phyloP scores from a whole-genome alignment of 2,113 vertebrate species.

The Dolichallabes microphthalmus region DNA sequence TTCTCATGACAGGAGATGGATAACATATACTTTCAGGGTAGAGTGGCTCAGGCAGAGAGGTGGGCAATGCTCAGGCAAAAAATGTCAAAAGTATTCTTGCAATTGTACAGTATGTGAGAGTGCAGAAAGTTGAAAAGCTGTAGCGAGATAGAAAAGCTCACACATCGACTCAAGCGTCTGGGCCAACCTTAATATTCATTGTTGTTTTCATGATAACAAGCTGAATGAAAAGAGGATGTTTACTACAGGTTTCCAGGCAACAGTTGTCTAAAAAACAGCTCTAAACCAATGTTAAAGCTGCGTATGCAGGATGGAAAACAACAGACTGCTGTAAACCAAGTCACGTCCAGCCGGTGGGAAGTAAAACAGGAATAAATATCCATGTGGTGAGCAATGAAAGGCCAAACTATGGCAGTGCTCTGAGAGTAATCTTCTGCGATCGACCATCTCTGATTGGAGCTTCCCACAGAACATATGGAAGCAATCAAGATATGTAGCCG shows the following conservation, averaged over 20 bases:
- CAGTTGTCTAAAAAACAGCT: not conserved
- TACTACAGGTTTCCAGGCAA: slow-evolving; percentile 21
- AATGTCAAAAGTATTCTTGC: no score
- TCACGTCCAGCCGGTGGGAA: slow-evolving; percentile 16
- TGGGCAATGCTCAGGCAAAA: slow-evolving; percentile 3
- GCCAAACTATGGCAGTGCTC: not conserved
- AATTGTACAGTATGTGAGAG: not conserved
- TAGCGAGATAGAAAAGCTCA: not conserved
- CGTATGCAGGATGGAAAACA: not conserved
- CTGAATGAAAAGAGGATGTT: not conserved
- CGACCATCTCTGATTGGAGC: slow-evolving; percentile 24
- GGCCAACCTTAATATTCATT: not conserved
- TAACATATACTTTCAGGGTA: slow-evolving; percentile 31
- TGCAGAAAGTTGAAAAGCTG: not conserved
- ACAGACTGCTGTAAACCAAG: not conserved
- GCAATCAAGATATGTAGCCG: slow-evolving; percentile 25
- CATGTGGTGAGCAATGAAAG: slow-evolving; percentile 26
- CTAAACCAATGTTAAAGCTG: slow-evolving; percentile 21
- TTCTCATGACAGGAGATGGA: slow-evolving; percentile 34
- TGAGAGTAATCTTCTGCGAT: slow-evolving; percentile 17
- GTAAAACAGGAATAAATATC: slow-evolving; percentile 29
- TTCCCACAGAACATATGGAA: slow-evolving; percentile 41
- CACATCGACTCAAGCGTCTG: not conserved
- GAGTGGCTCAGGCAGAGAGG: not conserved
- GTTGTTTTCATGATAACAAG: not conserved